Conservation (phyloP, 2,888 invertebrate genomes). For the Anagyrus pseudococci region DNA sequence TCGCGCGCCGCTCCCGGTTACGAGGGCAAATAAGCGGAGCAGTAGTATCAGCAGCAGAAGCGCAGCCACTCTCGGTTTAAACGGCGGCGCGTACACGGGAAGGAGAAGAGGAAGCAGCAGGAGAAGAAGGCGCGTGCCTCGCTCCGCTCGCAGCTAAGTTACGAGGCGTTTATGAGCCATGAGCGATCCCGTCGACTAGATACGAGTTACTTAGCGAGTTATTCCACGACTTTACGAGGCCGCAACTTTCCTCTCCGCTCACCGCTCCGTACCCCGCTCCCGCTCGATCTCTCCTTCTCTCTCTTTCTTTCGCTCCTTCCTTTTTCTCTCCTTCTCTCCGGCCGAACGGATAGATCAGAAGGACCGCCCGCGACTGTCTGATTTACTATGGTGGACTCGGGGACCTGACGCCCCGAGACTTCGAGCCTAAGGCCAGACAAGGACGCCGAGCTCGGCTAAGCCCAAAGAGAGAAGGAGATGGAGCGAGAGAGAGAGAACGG, state of each 20-base stretch:
- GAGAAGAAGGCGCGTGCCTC: slow-evolving; percentile 54
- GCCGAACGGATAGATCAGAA: slow-evolving; percentile 56
- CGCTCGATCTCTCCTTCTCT: slow-evolving; percentile 14
- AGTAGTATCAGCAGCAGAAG: no score
- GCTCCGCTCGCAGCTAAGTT: slow-evolving; percentile 49
- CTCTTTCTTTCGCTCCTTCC: slow-evolving; percentile 15
- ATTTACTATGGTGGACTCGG: slow-evolving; percentile 53
- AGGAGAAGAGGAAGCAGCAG: not conserved
- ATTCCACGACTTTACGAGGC: slow-evolving; percentile 53
- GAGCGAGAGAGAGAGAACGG: no score
- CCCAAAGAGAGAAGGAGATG: no score
- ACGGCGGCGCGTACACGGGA: no score
- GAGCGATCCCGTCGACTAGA: slow-evolving; percentile 58
- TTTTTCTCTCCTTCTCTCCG: slow-evolving; percentile 37
- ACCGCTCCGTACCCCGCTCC: not conserved
- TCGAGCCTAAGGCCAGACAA: no score
- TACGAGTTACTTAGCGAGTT: slow-evolving; percentile 57
- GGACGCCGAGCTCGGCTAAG: no score
- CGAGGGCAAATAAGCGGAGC: no score
- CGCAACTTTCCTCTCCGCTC: slow-evolving; percentile 38
- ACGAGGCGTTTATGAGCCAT: slow-evolving; percentile 61
- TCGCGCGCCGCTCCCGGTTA: no score
- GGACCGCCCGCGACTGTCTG: slow-evolving; percentile 61
- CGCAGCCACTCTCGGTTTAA: no score
- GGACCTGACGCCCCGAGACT: slow-evolving; percentile 24